Percentiles rank a stretch among this genome's conserved stretches.
phyloP scores from a whole-genome alignment of 2,888 invertebrate species.

The Parnassius apollo region DNA sequence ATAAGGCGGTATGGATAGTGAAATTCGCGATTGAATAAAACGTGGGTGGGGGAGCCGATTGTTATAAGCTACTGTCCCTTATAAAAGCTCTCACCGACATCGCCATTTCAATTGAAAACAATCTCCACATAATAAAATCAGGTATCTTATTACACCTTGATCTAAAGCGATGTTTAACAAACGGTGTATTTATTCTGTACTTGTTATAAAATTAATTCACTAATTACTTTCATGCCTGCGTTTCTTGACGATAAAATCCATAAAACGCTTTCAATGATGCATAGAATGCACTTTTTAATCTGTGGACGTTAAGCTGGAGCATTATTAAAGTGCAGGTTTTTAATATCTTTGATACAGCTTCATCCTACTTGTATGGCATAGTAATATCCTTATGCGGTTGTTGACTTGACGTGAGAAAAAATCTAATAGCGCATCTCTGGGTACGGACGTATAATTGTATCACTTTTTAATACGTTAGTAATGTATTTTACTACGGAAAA shows the following conservation, averaged over 20 bases:
- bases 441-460: constrained; percentile 18
- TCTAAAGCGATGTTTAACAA: not conserved
- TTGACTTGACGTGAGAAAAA: constrained; percentile 45
- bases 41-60: constrained; percentile 23
- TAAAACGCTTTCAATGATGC: constrained; percentile 10
- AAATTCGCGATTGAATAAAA: constrained; percentile 18
- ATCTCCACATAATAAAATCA: constrained; percentile 15
- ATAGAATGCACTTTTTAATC: constrained; percentile 21
- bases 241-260: constrained; percentile 2
- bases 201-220: constrained; percentile 6
- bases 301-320: constrained; percentile 8
- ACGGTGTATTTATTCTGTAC: not conserved
- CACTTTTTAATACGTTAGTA: constrained; percentile 7
- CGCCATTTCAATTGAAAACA: constrained; percentile 7
- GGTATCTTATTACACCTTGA: constrained; percentile 5
- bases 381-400: constrained; percentile 55
- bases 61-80: constrained; percentile 19
- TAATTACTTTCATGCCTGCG: constrained; percentile 1
- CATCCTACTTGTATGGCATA: constrained; percentile 48
- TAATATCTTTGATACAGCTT: constrained; percentile 49
- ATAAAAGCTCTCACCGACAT: constrained; percentile 6
- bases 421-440: constrained; percentile 26
- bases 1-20: constrained; percentile 21
- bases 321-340: constrained; percentile 43
- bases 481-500: too few relatives aligned